Conservation (phyloP, 2,888 invertebrate genomes). For the Drosophila niveifrons region DNA sequence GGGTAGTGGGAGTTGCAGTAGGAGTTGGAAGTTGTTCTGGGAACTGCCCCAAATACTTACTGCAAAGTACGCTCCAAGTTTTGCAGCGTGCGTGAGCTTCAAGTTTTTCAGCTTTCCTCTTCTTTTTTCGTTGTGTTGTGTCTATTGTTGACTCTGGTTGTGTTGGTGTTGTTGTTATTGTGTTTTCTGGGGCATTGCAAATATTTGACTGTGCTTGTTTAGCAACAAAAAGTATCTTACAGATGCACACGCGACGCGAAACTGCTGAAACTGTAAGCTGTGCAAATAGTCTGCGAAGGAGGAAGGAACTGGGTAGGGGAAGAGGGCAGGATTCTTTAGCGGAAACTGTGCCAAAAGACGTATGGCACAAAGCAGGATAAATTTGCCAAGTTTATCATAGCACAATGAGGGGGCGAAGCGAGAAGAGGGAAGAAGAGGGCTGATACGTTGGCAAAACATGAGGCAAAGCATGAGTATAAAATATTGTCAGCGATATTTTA, state of each 20-base stretch:
- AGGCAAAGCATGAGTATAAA: conserved; percentile 76
- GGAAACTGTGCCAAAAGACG: conserved; percentile 79
- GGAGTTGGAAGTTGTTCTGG: conserved; percentile 24
- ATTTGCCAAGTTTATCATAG: conserved; percentile 82
- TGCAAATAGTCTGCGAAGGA: conserved; percentile 61
- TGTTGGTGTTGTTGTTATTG: conserved; percentile 32
- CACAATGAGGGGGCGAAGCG: conserved; percentile 19
- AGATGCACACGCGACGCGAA: conserved; percentile 58
- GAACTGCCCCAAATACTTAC: conserved; percentile 56
- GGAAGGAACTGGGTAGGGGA: too few relatives aligned
- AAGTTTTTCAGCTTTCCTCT: conserved; percentile 10
- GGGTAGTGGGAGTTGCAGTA: conserved; percentile 10
- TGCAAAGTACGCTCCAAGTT: conserved; percentile 32
- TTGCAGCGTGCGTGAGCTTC: conserved; percentile 57
- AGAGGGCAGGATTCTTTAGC: conserved; percentile 31
- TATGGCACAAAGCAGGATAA: conserved; percentile 81
- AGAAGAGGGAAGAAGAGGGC: not conserved
- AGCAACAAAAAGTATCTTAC: conserved; percentile 69
- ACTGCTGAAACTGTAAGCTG: conserved; percentile 71
- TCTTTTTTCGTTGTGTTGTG: conserved; percentile 6
- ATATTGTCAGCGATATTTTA: conserved; percentile 82
- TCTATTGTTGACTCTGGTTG: conserved; percentile 48
- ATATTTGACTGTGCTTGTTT: conserved; percentile 69
- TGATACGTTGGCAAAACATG: conserved; percentile 77
- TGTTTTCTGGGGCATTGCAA: conserved; percentile 65